Base-by-base conservation (phyloP, 2,888 invertebrate genomes). In the Punctoribates punctum region DNA sequence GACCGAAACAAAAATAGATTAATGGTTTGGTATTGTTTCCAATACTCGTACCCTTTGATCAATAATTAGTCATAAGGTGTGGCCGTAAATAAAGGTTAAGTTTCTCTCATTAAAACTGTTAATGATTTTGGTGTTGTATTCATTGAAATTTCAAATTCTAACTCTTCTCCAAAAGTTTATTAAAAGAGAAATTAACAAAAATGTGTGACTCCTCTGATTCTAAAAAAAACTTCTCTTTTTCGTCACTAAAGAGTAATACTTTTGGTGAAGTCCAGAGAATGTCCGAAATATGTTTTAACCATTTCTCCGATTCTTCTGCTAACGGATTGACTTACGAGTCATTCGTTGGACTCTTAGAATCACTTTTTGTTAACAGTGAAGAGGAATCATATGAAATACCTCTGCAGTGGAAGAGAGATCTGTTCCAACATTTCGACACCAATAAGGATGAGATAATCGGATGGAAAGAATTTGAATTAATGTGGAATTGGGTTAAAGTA, bases 401-500 rank as follows among this genome's bases (percentile, higher is more conserved):
- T 2, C 8, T 57, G 15, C 60, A 51, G 11, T 73, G 60, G 57
- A 60, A 23, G 17, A 38, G 6, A 38, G 54, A 73, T 23, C 38
- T 80, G 67, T 79, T 80, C 42, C 72, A 57, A 34, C 73, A 74
- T 1, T 80, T 80, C 42, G 79, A 80, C 60, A 8, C 15, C 4
- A 76, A 80, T 67, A 77, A 81, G 78, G 82, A 83, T 75, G 81
- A 81, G 6, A 78, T 87, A 81, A 90, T 94, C 76, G 92, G 92
- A 82, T 88, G 88, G 76, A 90, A 91, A 77, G 94, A 94, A 85
- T 93, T 94, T 83, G 88, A 89, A 75, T 85, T 90, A 83, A 93
- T 93, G 83, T 94, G 93, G 93, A 90, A 90, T 82, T 94, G 93
- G 93, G 92, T 94, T 79, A 51, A 77, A 17, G 79, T 91, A 91